Base-by-base conservation (phyloP, 2,888 invertebrate genomes). In the Drosophila ochracea region DNA sequence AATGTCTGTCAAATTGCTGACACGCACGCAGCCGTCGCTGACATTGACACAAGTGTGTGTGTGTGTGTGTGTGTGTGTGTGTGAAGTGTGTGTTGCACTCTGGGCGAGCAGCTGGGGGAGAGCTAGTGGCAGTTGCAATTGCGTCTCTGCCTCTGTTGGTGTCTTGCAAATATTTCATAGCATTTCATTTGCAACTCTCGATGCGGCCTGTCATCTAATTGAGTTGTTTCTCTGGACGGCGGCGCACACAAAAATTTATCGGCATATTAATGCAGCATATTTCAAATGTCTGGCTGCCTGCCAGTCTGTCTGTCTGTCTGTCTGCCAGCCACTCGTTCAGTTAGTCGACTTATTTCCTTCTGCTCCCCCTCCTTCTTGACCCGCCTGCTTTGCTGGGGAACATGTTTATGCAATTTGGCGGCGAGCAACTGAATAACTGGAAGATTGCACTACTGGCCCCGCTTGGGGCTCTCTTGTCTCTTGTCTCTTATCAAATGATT, bases 1-100 rank as follows among this genome's bases (percentile, higher is more conserved):
- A 87, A 90, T 90, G 90, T 87, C 89, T 90, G 90, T 89, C 89
- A 90, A 89, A 90, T 88, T 87, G 89, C 82, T 85, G 89, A 90
- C 88, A 90, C 76, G 89, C 80, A 84, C 76, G 74, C 87, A 79
- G 80, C 64, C 74, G 63, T 72, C 69, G 75, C 77, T 85, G 85
- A 85, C 90, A 90, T 84, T 91, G 89, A 91, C 88, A 89, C 88
- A 88, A 89, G 65, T 52, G 53, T 35, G 25, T 49, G 71, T 59
- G 39, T n/a, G 41, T 41, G 41, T n/a, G n/a, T n/a, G 41, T 41
- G 41, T n/a, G n/a, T 35, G 13, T n/a, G 10, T n/a, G 41, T 41
- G 41, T 41, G 19, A 41, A 41, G 39, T 47, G 21, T 47, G 25
- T 47, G 25, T 47, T 47, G 47, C 47, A 47, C 21, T 47, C 21